Base-by-base conservation (phyloP, 2,797 vertebrate genomes). In the Sebastes matsubarae region DNA sequence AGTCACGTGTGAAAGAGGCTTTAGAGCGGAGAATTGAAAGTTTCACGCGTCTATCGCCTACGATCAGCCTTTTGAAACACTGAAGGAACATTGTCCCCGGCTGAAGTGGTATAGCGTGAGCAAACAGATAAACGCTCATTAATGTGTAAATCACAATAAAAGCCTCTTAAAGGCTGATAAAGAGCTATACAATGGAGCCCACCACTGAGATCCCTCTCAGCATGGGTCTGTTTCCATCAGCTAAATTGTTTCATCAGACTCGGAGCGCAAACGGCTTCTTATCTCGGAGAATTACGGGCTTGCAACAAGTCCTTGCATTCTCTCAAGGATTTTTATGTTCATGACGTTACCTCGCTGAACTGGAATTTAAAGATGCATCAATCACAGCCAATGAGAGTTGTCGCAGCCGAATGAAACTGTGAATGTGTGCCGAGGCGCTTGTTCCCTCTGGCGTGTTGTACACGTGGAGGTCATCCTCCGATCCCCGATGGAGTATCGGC, bases 111-210 rank as follows among this genome's bases (percentile, higher is more conserved):
- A n/a, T 90, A 88, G 88, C 79, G 87, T 89, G 90, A 93, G 90
- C 91, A 90, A 92, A 94, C 85, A 91, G 88, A 93, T 93, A 90
- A 91, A 93, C 71, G 83, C 90, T 91, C 90, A 92, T 95, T 93
- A 94, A 90, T 89, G 90, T 93, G 92, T 91, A 94, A 94, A 94
- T 94, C 90, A 87, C 90, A 93, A 93, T 92, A 83, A 91, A 94
- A 94, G 92, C 91, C 87, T 92, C 92, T 95, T 93, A 93, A 83
- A 88, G 87, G 89, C 88, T 81, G 92, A 93, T 92, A 91, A 93
- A 91, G 91, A 89, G 88, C 89, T 55, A 81, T 80, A 93, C 87
- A 91, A 90, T 85, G 73, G 82, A 77, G 79, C 85, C 91, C 78
- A 84, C 92, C 87, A 82, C 86, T 63, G 90, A 89, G 91, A 61